These are phyloP conservation scores for Lasioglossum calceatum DNA, from an alignment of 2,888 invertebrate species.

Conservation along the genomic window DNA sequence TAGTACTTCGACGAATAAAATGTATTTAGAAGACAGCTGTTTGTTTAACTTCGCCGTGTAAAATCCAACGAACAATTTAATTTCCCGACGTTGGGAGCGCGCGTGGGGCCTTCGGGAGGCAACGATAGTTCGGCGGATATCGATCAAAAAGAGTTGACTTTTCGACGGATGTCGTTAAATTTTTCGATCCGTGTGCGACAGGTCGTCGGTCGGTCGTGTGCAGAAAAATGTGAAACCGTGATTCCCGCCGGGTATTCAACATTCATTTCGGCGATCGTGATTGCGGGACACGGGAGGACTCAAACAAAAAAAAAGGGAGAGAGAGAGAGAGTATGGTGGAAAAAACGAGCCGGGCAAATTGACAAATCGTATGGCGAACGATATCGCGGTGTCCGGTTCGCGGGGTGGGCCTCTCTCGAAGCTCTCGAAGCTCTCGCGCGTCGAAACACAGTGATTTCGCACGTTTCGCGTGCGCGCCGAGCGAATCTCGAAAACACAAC, in stretches of 20 bases:
- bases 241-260: neutral
- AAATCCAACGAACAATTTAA: no score
- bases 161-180: neutral
- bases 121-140: neutral
- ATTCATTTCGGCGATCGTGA: neutral
- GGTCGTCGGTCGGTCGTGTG: neutral
- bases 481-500: conserved; percentile 18
- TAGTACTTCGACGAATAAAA: no score
- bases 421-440: conserved; percentile 11
- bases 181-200: neutral
- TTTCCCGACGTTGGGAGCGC: no score
- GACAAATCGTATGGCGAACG: neutral
- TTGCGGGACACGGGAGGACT: neutral
- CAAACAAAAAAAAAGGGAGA: neutral
- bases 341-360: neutral
- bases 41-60: no score
- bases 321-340: neutral
- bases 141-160: neutral
- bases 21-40: no score
- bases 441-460: conserved; percentile 10
- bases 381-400: conserved; percentile 8
- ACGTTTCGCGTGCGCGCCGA: neutral
- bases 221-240: neutral
- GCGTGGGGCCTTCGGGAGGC: no score
- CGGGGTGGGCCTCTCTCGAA: neutral